phyloP scores from a whole-genome alignment of 2,888 invertebrate species.

The Celastrina argiolus region DNA sequence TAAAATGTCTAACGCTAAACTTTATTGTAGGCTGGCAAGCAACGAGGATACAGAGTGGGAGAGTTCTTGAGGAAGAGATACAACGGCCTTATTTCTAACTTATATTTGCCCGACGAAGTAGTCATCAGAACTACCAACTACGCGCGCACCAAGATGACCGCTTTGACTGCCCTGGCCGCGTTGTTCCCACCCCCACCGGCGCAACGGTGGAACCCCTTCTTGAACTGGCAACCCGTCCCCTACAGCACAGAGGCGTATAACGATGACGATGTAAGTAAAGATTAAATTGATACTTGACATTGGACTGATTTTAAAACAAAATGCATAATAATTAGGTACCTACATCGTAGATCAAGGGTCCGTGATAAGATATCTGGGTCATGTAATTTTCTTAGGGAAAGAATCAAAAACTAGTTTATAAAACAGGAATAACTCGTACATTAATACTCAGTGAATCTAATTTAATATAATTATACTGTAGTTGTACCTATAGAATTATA shows the following conservation, averaged over 20 bases:
- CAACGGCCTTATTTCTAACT: slow-evolving; percentile 57
- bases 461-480: slow-evolving; percentile 1
- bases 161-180: slow-evolving; percentile 81
- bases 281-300: neutral
- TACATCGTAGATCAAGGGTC: too few relatives aligned
- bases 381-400: neutral
- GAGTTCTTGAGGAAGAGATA: slow-evolving; percentile 65
- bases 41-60: slow-evolving; percentile 69
- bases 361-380: too few relatives aligned
- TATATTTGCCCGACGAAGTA: slow-evolving; percentile 71
- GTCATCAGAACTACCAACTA: slow-evolving; percentile 80
- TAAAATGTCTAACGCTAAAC: neutral
- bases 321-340: neutral
- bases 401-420: neutral
- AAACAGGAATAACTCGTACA: neutral
- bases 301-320: too few relatives aligned
- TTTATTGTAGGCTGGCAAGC: slow-evolving; percentile 71
- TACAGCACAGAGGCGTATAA: slow-evolving; percentile 53
- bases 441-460: neutral
- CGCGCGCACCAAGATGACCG: slow-evolving; percentile 86
- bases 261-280: slow-evolving; percentile 64
- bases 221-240: slow-evolving; percentile 85
- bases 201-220: slow-evolving; percentile 75
- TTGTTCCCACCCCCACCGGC: slow-evolving; percentile 79
- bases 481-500: neutral